These are phyloP conservation scores for Pangasius djambal DNA, from an alignment of 2,797 vertebrate species.

Conservation along the genomic window DNA sequence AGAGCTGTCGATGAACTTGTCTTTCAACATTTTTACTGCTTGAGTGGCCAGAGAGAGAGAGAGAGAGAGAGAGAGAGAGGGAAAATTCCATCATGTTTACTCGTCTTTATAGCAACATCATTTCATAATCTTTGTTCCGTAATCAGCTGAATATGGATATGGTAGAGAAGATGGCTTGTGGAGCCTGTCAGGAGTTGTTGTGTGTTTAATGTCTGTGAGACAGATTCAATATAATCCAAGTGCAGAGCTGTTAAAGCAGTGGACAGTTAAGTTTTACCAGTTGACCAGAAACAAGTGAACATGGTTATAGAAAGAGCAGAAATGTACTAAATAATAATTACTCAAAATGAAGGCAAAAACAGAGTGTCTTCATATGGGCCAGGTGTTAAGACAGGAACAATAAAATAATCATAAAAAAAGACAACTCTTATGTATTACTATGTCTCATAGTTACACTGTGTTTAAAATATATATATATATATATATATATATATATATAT, in stretches of 20 bases:
- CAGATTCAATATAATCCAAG: not conserved
- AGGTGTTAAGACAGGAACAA: not conserved
- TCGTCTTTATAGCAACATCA: not conserved
- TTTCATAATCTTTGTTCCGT: not conserved
- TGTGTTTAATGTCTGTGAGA: not conserved
- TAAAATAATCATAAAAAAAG: not conserved
- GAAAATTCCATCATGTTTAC: not conserved
- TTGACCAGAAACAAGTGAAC: not conserved
- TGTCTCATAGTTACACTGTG: not conserved
- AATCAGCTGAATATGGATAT: not conserved
- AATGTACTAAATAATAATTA: not conserved
- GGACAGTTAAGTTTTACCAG: not conserved
- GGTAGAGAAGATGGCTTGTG: not conserved
- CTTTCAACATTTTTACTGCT: slow-evolving; percentile 43
- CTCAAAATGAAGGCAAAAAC: no score
- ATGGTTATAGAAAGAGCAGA: not conserved
- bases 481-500: no score
- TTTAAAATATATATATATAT: no score
- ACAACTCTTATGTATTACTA: not conserved
- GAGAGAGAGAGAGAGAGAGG: not conserved
- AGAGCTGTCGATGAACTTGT: slow-evolving; percentile 24
- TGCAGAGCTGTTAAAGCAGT: not conserved
- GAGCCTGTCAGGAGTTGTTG: not conserved
- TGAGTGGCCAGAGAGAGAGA: not conserved
- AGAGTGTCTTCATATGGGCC: no score